Percentiles rank a stretch among this genome's conserved stretches.
Conservation (phyloP, 2,888 invertebrate genomes). For the Eugnorisma glareosa region DNA sequence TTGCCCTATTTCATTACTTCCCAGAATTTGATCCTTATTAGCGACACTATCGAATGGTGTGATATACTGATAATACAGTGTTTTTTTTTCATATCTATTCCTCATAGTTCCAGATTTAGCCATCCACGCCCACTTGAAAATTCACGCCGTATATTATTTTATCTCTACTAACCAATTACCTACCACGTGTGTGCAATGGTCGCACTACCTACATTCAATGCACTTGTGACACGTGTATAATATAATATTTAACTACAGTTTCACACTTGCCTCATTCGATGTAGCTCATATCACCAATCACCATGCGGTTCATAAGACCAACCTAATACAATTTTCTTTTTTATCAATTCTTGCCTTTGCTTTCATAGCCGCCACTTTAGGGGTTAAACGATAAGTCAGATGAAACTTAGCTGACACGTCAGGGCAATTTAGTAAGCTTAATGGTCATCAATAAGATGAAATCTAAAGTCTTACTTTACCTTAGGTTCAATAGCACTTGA, state of each 20-base stretch:
- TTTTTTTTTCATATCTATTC: not conserved
- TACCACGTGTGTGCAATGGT: not conserved
- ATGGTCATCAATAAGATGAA: constrained; percentile 1
- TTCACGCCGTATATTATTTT: not conserved
- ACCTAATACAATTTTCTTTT: constrained; percentile 13
- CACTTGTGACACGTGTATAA: constrained; percentile 15
- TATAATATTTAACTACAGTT: not conserved
- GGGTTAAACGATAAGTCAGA: constrained; percentile 41
- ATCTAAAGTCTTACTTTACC: not conserved
- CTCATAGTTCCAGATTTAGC: not conserved
- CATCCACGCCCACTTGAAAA: not conserved
- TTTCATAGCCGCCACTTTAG: constrained; percentile 28
- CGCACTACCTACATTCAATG: not conserved
- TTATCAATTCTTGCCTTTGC: not conserved
- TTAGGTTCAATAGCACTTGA: not conserved
- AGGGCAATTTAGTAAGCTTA: constrained; percentile 9
- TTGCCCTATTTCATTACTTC: no score
- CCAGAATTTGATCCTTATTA: no score
- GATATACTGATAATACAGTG: no score
- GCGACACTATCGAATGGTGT: no score
- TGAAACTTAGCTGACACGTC: constrained; percentile 22
- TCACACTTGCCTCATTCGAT: not conserved
- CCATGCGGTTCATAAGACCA: not conserved
- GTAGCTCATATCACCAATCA: not conserved
- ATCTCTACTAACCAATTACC: not conserved